Evolutionary conservation across 2,797 vertebrate species (phyloP).

Genomic region (Mycteria americana): DNA sequence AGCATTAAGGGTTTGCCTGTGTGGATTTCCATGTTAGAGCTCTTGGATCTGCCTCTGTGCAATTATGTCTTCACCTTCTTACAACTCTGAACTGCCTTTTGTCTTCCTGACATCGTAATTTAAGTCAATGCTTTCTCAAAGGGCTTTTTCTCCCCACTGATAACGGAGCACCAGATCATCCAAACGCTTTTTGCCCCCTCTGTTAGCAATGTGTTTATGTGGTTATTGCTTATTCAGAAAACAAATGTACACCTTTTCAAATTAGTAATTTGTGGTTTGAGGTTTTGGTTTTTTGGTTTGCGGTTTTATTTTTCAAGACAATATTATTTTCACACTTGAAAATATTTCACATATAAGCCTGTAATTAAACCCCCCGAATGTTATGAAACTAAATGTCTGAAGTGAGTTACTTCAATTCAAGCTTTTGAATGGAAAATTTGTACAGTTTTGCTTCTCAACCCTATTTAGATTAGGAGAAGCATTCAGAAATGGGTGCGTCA

Average conservation of each 20-base stretch:
- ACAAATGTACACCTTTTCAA: background rate
- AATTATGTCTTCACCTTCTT: background rate
- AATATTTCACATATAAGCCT: background rate
- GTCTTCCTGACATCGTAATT: background rate
- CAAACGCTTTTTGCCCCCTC: background rate
- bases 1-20: background rate
- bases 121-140: background rate
- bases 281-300: background rate
- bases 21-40: background rate
- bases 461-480: background rate
- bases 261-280: background rate
- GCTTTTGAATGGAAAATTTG: background rate
- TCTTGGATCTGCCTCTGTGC: background rate
- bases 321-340: background rate
- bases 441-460: background rate
- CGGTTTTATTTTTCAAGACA: background rate
- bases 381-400: background rate
- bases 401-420: background rate
- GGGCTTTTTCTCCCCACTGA: rapidly evolving
- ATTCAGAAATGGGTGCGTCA: background rate
- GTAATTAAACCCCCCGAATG: background rate
- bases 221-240: background rate
- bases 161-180: background rate
- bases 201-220: background rate
- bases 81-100: background rate